Conservation (phyloP, 2,888 invertebrate genomes). For the Cerastoderma edule region DNA sequence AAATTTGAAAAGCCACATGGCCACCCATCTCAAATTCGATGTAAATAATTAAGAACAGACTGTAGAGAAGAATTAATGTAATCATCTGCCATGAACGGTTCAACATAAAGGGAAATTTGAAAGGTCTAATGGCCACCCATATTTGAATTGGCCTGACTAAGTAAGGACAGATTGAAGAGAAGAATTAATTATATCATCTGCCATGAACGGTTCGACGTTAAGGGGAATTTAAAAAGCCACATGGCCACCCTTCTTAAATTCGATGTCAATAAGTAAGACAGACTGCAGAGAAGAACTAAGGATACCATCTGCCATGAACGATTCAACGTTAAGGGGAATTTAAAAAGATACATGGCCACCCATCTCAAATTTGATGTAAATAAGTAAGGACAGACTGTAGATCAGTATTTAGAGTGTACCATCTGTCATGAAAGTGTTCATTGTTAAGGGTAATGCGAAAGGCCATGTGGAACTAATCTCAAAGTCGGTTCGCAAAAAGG, state of each 20-base stretch:
- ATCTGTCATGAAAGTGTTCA: slow-evolving; percentile 1
- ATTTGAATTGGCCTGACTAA: too few relatives aligned
- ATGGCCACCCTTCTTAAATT: neutral
- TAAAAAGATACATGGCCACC: neutral
- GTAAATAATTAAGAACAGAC: neutral
- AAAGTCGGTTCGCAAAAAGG: neutral
- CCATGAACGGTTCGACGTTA: neutral
- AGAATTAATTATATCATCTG: neutral
- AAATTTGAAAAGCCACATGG: slow-evolving; percentile 3
- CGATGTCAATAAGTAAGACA: neutral
- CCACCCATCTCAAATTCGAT: neutral
- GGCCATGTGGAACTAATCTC: neutral
- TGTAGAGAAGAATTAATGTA: too few relatives aligned
- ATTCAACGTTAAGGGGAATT: slow-evolving; percentile 14
- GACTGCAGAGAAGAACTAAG: slow-evolving; percentile 2
- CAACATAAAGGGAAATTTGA: slow-evolving; percentile 39
- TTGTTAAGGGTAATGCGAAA: neutral
- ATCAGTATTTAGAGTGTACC: too few relatives aligned
- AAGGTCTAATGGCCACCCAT: slow-evolving; percentile 40
- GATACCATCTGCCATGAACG: slow-evolving; percentile 2
- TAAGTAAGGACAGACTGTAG: neutral
- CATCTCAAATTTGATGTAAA: neutral
- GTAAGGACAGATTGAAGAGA: too few relatives aligned
- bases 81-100: slow-evolving; percentile 43
- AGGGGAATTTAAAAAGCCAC: neutral